phyloP scores from a whole-genome alignment of 2,797 vertebrate genomes.

The Mareca strepera region DNA sequence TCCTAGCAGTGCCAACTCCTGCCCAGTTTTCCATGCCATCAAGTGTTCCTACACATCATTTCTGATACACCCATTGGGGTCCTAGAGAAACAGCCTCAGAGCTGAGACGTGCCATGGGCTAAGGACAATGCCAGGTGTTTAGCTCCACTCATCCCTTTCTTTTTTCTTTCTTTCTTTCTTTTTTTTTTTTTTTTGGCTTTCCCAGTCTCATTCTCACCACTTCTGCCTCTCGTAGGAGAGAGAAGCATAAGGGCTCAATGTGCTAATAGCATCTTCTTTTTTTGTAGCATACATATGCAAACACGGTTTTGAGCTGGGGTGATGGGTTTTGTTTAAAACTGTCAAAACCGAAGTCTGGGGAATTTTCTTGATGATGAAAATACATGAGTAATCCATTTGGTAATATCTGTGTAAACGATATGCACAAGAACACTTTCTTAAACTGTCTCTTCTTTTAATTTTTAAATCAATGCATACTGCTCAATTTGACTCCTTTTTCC shows the following conservation, averaged over 20 bases:
- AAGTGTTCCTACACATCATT: background rate
- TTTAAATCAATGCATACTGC: constrained; percentile 11
- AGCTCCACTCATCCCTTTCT: background rate
- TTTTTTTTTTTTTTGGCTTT: background rate
- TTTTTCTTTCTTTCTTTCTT: rapidly evolving
- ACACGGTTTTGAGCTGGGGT: background rate
- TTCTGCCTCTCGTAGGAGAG: background rate
- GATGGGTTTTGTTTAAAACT: constrained; percentile 51
- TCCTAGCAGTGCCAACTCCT: background rate
- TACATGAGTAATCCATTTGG: constrained; percentile 37
- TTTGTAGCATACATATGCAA: constrained; percentile 19
- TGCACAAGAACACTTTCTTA: background rate
- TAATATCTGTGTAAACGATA: constrained; percentile 24
- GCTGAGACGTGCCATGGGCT: background rate
- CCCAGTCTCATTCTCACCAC: background rate
- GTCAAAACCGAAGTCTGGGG: constrained; percentile 43
- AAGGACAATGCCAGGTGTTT: background rate
- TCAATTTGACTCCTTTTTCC: constrained; percentile 27
- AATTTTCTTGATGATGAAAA: constrained; percentile 31
- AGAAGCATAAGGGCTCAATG: background rate
- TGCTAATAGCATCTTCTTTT: background rate
- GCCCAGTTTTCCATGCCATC: background rate
- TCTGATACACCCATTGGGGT: background rate
- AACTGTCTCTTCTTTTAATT: constrained; percentile 8
- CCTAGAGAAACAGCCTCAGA: background rate